Base-by-base conservation (phyloP, 2,113 vertebrate species). In the Pogona vitticeps region DNA sequence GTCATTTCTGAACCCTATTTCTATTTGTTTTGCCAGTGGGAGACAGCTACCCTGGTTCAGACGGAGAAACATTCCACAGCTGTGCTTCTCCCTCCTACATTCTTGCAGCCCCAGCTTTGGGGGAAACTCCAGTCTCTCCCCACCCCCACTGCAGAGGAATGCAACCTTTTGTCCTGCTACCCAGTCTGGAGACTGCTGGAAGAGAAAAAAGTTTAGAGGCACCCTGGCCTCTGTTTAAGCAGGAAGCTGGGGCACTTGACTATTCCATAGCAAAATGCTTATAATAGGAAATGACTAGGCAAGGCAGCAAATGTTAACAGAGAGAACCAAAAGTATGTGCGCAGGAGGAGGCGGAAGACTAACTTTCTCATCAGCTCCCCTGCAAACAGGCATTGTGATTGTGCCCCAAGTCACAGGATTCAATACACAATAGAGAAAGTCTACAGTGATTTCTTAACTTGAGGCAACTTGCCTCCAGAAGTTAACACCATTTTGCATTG, bases 151-250 rank as follows among this genome's bases (percentile, higher is more conserved):
- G 59, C 70, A 46, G 20, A 82, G 42, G 71, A 87, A 87, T 76
- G 79, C 79, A 87, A 82, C 59, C 58, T 75, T 75, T 86, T 81
- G 85, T 73, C 85, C 58, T 67, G 15, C 70, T 75, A 86, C 58
- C 40, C 28, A 65, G 77, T 28, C 20, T 75, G 85, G 40, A 52
- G 58, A 73, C 77, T n/a, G 23, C 18, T 61, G 15, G 58, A 61
- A 28, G 33, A 81, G 31, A 52, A 52, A 52, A 46, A 73, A 63
- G 18, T 20, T 52, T 56, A 21, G 42, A 58, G 26, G 23, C 75
- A 56, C 23, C 73, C 42, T 13, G 12, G 40, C 42, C 76, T 6
- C 56, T 26, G 26, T 36, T 75, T 38, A n/a, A 70, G 67, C 56
- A 21, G 84, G 75, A 81, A 86, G 59, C 40, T 12, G 36, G 23